Conservation (phyloP, 2,797 vertebrate species). For the Neoniphon sammara region DNA sequence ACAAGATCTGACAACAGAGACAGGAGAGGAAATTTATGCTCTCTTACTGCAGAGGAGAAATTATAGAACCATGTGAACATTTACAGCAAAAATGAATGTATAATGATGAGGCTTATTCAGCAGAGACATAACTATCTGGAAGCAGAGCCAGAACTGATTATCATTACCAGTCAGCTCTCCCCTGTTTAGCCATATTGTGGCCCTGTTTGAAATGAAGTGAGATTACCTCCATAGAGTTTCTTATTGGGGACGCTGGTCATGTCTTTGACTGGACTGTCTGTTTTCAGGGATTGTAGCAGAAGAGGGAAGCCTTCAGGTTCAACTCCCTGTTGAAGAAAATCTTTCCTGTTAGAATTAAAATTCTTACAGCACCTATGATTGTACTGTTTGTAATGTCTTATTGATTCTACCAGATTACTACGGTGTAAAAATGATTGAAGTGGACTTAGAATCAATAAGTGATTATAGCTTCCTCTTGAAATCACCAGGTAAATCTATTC, state of each 20-base stretch:
- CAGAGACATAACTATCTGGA: too few relatives aligned
- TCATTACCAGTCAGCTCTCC: too few relatives aligned
- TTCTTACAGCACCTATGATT: background rate
- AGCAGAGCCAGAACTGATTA: too few relatives aligned
- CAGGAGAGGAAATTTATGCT: slow-evolving; percentile 8
- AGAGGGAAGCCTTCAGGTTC: slow-evolving; percentile 89
- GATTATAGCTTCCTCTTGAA: background rate
- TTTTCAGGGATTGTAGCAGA: slow-evolving; percentile 86
- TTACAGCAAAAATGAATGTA: background rate
- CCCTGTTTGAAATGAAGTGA: background rate
- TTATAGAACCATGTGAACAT: background rate
- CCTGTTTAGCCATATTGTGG: too few relatives aligned
- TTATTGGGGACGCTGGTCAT: slow-evolving; percentile 81
- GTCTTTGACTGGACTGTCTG: slow-evolving; percentile 82
- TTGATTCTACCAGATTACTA: background rate
- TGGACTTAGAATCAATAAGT: background rate
- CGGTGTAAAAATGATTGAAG: too few relatives aligned
- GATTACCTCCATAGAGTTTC: slow-evolving; percentile 89
- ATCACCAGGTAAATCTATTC: background rate
- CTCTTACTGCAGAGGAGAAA: background rate
- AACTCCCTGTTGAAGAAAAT: slow-evolving; percentile 83
- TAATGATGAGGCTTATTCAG: background rate
- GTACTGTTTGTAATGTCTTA: background rate
- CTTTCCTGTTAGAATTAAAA: background rate
- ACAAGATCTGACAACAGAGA: slow-evolving; percentile 83